phyloP scores from a whole-genome alignment of 2,797 vertebrate species.

The Anas bahamensis region DNA sequence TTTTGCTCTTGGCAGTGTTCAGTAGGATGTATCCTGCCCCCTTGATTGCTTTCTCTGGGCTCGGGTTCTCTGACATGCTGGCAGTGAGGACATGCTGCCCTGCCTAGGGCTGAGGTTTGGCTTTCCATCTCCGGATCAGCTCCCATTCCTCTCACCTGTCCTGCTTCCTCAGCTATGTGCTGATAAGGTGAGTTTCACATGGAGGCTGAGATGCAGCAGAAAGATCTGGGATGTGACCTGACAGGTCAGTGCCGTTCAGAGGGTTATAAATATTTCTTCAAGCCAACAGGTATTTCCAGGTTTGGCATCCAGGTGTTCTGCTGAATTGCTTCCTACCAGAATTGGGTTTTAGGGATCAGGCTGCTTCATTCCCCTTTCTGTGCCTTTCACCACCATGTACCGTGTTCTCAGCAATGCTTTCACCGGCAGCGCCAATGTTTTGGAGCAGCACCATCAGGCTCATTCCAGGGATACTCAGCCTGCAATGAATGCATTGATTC shows the following conservation, averaged over 20 bases:
- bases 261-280: background rate
- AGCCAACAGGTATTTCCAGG: background rate
- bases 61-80: background rate
- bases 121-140: background rate
- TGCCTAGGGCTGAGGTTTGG: background rate
- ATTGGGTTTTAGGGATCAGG: background rate
- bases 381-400: background rate
- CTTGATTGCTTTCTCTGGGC: background rate
- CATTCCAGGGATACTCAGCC: background rate
- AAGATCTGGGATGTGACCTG: background rate
- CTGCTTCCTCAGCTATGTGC: background rate
- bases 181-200: background rate
- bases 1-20: background rate
- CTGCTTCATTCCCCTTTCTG: background rate
- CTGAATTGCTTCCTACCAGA: background rate
- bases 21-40: background rate
- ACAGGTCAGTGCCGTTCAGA: background rate
- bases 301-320: background rate
- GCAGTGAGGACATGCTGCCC: background rate
- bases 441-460: background rate
- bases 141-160: background rate
- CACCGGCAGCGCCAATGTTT: background rate
- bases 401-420: background rate
- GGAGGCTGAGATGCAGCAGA: background rate
- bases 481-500: slow-evolving; percentile 50